Evolutionary conservation across 2,888 invertebrate genomes (phyloP).

Genomic region (Cryptus viduatorius): DNA sequence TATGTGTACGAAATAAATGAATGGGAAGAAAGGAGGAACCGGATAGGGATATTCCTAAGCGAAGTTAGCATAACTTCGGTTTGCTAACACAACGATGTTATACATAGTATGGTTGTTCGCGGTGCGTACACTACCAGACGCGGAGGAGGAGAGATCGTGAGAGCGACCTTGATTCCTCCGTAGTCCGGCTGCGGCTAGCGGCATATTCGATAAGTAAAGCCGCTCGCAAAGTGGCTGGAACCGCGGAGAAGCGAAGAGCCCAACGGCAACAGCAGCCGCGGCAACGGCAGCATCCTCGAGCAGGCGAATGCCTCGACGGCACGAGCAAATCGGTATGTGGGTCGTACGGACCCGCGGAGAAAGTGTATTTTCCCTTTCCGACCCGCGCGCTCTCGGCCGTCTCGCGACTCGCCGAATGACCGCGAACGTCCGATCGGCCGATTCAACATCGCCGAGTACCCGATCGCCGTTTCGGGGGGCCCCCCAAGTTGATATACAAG

Average conservation of each 20-base stretch:
- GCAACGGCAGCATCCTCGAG: slow-evolving; percentile 67
- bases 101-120: not conserved
- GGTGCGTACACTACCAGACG: slow-evolving; percentile 24
- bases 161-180: slow-evolving; percentile 74
- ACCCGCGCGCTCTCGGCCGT: slow-evolving; percentile 42
- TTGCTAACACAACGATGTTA: not conserved
- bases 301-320: slow-evolving; percentile 60
- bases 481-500: not conserved
- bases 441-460: slow-evolving; percentile 18
- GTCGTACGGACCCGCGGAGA: slow-evolving; percentile 80
- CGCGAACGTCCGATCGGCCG: slow-evolving; percentile 36
- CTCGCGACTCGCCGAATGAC: slow-evolving; percentile 61
- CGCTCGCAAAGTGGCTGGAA: slow-evolving; percentile 28
- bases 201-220: slow-evolving; percentile 31
- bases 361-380: slow-evolving; percentile 81
- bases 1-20: not conserved
- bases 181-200: slow-evolving; percentile 40
- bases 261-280: slow-evolving; percentile 57
- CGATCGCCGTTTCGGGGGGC: not conserved
- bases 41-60: not conserved
- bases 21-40: not conserved
- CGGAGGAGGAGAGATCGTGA: slow-evolving; percentile 77
- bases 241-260: slow-evolving; percentile 26
- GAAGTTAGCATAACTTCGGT: not conserved
- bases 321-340: slow-evolving; percentile 82